These are phyloP conservation scores for Zoanthus sociatus DNA, from an alignment of 92 coral and sea anemone species.

Conservation along the genomic window DNA sequence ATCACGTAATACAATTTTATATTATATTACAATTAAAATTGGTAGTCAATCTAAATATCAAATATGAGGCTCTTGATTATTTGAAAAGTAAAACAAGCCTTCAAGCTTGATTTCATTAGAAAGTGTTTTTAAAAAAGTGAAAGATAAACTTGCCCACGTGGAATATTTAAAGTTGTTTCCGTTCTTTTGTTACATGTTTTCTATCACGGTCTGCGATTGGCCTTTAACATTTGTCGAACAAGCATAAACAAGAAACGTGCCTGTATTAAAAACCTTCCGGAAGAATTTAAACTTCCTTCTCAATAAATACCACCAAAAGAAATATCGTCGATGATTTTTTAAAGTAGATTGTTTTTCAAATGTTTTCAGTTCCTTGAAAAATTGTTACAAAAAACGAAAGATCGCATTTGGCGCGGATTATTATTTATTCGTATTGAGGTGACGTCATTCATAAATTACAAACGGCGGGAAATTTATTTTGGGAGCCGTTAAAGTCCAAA, in stretches of 20 bases:
- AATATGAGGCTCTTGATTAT: no score
- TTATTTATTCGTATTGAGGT: slow-evolving; percentile 46
- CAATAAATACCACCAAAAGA: neutral
- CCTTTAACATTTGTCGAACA: neutral
- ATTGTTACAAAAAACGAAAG: neutral
- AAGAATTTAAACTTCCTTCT: neutral
- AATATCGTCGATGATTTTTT: neutral
- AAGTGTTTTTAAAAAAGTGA: neutral
- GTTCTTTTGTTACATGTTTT: neutral
- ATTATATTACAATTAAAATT: no score
- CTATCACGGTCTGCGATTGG: neutral
- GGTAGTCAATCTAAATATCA: no score
- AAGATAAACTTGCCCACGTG: neutral
- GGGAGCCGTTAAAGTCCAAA: slow-evolving; percentile 51
- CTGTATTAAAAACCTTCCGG: neutral
- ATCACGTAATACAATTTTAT: no score
- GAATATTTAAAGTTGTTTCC: neutral
- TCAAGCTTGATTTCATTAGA: no score
- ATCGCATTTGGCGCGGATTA: slow-evolving; percentile 46
- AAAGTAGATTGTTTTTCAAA: neutral
- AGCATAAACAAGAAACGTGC: neutral
- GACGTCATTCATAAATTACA: slow-evolving; percentile 68
- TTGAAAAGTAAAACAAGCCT: no score
- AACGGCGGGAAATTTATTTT: slow-evolving; percentile 88
- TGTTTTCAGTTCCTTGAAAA: neutral